Base-by-base conservation (phyloP, 2,797 vertebrate species). In the Urophycis tenuis region DNA sequence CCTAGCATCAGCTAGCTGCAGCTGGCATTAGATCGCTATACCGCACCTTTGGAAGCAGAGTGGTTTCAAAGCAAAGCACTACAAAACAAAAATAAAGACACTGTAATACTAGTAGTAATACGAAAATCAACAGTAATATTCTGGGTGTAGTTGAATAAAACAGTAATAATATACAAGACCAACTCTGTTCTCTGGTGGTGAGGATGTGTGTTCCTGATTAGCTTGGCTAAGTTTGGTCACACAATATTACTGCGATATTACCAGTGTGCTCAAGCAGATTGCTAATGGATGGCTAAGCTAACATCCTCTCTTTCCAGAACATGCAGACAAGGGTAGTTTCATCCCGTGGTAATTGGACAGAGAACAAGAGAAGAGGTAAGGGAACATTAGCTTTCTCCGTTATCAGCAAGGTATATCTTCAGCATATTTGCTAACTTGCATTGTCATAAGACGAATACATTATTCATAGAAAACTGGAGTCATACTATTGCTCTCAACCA, bases 211-310 rank as follows among this genome's bases (percentile, higher is more conserved):
- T 83, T 69, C 78, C 90, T 89, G 87, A 92, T 92, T 88, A 91
- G 81, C 83, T 86, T 88, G 87, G 88, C 89, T 87, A 88, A 90
- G 86, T 87, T 85, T 84, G 75, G 82, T 89, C 76, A 87, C 88
- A 91, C 89, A 91, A 92, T 91, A 90, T 91, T 90, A 87, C 87
- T 87, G 45, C 45, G 1, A 53, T 19, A 53, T 53, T 53, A 53
- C 17, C 45, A 82, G 81, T 89, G 86, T 84, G 89, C 87, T 92
- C 88, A 90, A 83, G 85, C 85, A 85, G 88, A 87, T 80, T 31
- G 87, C 88, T 91, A 92, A 92, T 90, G 89, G 91, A 84, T 81
- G 77, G 86, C 86, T 86, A 86, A 90, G 86, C 87, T 89, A 89
- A 90, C 87, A 81, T 86, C 70, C 75, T 88, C 85, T 41, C 39